Evolutionary conservation across 2,797 vertebrate genomes (phyloP), one percentile per base, ranked within the genome.

Genomic region (Eleutherodactylus coqui): DNA sequence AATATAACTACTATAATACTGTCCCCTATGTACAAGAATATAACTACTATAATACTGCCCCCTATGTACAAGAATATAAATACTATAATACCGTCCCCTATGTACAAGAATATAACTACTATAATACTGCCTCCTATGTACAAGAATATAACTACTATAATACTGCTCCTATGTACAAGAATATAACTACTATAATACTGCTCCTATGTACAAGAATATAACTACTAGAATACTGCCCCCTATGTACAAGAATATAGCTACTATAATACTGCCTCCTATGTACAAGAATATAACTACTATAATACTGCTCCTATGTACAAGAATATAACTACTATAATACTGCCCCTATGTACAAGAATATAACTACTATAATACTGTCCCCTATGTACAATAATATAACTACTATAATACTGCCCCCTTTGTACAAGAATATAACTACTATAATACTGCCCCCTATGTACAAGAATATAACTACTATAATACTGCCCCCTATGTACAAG

Each of bases 271-370:
- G 27, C 27, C 53, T 13, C n/a, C 55, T 58, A 58, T 58, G n/a
- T 58, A 58, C 60, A 64, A 17, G 60, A 64, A 64, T 64, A 64
- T 64, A 64, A 64, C 29, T 64, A 64, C 60, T 64, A 64, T 64
- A 64, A 32, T 64, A 64, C 60, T 64, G 29, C 29, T 34, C 60
- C 60, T 64, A 64, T 64, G 4, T 32, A 64, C 60, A 64, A 34
- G 60, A 64, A 64, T 64, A 64, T 64, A 64, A 64, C 60, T 64
- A 64, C 60, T 64, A 64, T 32, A 64, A 64, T 64, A 64, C 60
- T 58, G n/a, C 55, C 7, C 55, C 55, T 58, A 58, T 58, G 7
- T 58, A 58, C 55, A 58, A 58, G 60, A 64, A 64, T 64, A 64
- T 64, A 64, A 64, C 60, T 64, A 64, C 60, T 64, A 64, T 64